phyloP scores from a whole-genome alignment of 2,113 vertebrate species.

The Sisor rabdophorus region DNA sequence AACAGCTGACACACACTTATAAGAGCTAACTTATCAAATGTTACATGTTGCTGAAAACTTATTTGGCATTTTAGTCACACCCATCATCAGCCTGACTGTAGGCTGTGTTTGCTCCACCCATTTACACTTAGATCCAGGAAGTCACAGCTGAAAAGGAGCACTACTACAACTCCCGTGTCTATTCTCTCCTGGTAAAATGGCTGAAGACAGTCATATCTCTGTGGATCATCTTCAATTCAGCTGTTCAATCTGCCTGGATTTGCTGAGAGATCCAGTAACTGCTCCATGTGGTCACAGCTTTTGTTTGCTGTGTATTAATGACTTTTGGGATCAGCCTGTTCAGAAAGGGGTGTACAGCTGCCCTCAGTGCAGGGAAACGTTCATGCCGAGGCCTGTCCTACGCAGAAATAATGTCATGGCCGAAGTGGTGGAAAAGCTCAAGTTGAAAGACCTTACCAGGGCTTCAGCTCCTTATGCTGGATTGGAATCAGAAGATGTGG shows the following conservation, averaged over 20 bases:
- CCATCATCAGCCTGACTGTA: background rate
- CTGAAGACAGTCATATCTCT: conserved; percentile 33
- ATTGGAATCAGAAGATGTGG: conserved; percentile 26
- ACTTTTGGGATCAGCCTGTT: conserved; percentile 29
- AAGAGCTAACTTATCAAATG: background rate
- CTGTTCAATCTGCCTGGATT: conserved; percentile 37
- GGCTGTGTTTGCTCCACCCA: conserved; percentile 20
- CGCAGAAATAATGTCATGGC: conserved; percentile 35
- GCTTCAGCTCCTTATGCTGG: background rate
- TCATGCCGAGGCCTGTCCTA: conserved; percentile 33
- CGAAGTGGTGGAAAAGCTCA: conserved; percentile 40
- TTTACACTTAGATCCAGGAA: conserved; percentile 22
- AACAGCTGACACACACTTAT: background rate
- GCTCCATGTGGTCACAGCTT: conserved; percentile 35
- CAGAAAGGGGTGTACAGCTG: conserved; percentile 33
- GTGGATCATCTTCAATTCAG: conserved; percentile 37
- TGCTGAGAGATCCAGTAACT: conserved; percentile 29
- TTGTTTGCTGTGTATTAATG: conserved; percentile 37
- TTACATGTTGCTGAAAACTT: background rate
- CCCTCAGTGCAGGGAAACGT: conserved; percentile 35
- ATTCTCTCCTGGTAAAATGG: conserved; percentile 15
- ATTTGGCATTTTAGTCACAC: background rate
- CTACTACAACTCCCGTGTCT: background rate
- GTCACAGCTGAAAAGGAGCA: background rate
- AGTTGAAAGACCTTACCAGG: conserved; percentile 17